phyloP scores from a whole-genome alignment of 1,140 invertebrate species.

The Euwallacea similis region DNA sequence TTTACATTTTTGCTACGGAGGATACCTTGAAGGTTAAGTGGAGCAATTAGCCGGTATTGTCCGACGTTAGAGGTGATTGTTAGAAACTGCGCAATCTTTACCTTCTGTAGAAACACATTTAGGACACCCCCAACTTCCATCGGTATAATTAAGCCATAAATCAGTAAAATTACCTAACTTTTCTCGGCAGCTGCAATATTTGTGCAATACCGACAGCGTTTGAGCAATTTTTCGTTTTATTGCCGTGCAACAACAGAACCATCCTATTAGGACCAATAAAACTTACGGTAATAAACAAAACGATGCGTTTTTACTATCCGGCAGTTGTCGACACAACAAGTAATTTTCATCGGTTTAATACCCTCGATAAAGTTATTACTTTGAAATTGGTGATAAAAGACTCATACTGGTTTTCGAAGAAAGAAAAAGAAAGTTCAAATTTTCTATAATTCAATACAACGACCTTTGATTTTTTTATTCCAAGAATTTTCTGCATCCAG shows the following conservation, averaged over 20 bases:
- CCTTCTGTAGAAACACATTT: no score
- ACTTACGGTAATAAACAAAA: not conserved
- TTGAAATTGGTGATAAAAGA: no score
- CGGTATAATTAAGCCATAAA: not conserved
- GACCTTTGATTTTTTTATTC: no score
- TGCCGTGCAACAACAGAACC: not conserved
- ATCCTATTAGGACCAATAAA: constrained; percentile 2
- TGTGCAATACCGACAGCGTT: not conserved
- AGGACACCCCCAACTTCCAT: not conserved
- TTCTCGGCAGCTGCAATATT: not conserved
- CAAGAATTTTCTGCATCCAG: no score
- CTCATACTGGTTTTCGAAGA: no score
- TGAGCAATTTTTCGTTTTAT: constrained; percentile 1
- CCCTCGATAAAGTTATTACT: no score
- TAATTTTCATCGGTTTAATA: not conserved
- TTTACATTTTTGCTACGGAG: not conserved
- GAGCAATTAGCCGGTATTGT: not conserved
- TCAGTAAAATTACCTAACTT: not conserved
- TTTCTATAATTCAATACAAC: no score
- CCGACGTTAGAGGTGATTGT: not conserved
- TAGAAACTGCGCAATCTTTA: no score
- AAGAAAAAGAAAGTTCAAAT: no score
- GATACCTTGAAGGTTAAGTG: not conserved
- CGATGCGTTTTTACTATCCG: not conserved
- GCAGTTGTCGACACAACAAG: not conserved